Conservation (phyloP, 2,888 invertebrate species). For the Macropis europaea region DNA sequence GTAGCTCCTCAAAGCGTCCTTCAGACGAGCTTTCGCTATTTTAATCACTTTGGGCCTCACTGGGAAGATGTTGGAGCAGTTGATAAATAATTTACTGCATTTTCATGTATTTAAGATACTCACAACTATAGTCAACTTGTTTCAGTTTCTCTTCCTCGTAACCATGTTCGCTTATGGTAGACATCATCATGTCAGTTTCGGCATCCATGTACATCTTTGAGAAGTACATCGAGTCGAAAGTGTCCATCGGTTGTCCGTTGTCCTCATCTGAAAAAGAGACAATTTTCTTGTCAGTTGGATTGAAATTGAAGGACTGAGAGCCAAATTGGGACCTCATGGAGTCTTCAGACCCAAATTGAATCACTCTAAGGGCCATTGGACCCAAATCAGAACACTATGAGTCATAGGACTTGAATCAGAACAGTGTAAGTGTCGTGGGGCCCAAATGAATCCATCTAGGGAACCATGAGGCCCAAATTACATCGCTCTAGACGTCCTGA, state of each 20-base stretch:
- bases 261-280: not conserved
- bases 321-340: no score
- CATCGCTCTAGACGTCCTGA: no score
- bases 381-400: no score
- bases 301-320: no score
- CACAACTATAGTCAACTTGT: slow-evolving; percentile 70
- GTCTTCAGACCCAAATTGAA: no score
- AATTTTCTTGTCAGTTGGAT: not conserved
- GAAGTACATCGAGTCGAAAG: not conserved
- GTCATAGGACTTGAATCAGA: no score
- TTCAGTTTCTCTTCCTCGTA: slow-evolving; percentile 7
- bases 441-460: no score
- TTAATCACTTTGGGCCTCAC: slow-evolving; percentile 81
- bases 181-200: not conserved
- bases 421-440: no score
- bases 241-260: not conserved
- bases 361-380: no score
- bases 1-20: slow-evolving; percentile 81
- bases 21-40: slow-evolving; percentile 78
- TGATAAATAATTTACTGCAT: no score
- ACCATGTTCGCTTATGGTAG: not conserved
- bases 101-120: slow-evolving; percentile 16
- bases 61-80: slow-evolving; percentile 49
- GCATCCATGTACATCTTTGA: not conserved
- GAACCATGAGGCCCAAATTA: no score